These are phyloP conservation scores for Parnassius apollo DNA, from an alignment of 2,888 invertebrate genomes.

Conservation along the genomic window DNA sequence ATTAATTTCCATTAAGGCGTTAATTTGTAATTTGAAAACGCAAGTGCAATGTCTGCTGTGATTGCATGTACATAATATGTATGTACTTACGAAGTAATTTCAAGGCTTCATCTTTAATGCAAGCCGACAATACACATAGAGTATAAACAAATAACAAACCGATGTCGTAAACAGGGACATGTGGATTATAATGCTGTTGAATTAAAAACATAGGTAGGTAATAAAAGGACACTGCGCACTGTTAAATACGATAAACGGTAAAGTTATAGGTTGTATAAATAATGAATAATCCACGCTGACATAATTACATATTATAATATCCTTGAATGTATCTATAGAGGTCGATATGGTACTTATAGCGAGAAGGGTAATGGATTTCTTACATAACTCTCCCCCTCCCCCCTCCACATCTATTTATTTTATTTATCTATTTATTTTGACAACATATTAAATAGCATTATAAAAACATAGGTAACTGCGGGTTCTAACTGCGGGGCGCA, in stretches of 20 bases:
- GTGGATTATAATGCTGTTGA: slow-evolving; percentile 3
- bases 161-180: slow-evolving; percentile 17
- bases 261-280: slow-evolving; percentile 17
- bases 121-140: slow-evolving; percentile 12
- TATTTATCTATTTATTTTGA: too few species aligned
- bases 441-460: too few species aligned
- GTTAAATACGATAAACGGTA: background rate
- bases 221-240: background rate
- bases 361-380: too few species aligned
- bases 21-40: too few species aligned
- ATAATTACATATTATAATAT: background rate
- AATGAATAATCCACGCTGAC: background rate
- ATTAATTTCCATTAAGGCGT: too few species aligned
- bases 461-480: too few species aligned
- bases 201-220: slow-evolving; percentile 3
- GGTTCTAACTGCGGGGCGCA: too few species aligned
- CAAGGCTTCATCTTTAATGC: slow-evolving; percentile 27
- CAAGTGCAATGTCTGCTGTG: too few species aligned
- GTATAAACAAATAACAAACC: slow-evolving; percentile 23
- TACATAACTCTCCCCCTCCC: too few species aligned
- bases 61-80: too few species aligned
- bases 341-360: too few species aligned
- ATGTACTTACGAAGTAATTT: slow-evolving; percentile 6
- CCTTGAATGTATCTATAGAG: too few species aligned
- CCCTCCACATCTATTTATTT: background rate